Base-by-base conservation (phyloP, 2,888 invertebrate genomes). In the Drosophila flavopinicola region DNA sequence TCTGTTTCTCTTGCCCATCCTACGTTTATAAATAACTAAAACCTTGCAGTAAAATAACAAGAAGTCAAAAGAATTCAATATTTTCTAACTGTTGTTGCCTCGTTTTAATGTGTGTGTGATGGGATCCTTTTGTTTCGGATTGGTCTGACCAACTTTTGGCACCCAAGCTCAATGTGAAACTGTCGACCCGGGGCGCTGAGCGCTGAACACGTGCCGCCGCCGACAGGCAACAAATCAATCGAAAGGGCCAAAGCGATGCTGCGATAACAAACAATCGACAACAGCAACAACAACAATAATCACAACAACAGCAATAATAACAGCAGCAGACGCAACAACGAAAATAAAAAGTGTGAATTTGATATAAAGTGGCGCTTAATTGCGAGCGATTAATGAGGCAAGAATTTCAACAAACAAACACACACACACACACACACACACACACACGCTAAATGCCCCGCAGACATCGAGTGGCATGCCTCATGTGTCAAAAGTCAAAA, bases 331-430 rank as follows among this genome's bases (percentile, higher is more conserved):
- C n/a, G n/a, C n/a, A n/a, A n/a, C n/a, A n/a, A n/a, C n/a, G n/a
- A 25, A 44, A 35, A 11, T 27, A 24, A 49, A 51, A 44, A 77
- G 66, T 74, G 66, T 75, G 58, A 85, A 79, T 63, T 76, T 72
- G 42, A 83, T 61, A 69, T 75, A 85, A 85, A 75, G 77, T 83
- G 86, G 73, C 78, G 84, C 82, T 82, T 82, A 85, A 85, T 82
- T 85, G 75, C 84, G 58, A 77, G 59, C 82, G 75, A 85, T 82
- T 82, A 85, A 85, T 84, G 86, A 79, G 78, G 61, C 72, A 83
- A 84, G 84, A 79, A 77, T 85, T 80, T 63, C 56, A 64, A 66
- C 63, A 58, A 66, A 45, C 37, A 49, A n/a, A n/a, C n/a, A n/a
- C n/a, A n/a, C n/a, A n/a, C n/a, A 17, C 38, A 11, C 30, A 9